Evolutionary conservation across 2,113 vertebrate genomes (phyloP).

Genomic region (Hemiprocne comata): DNA sequence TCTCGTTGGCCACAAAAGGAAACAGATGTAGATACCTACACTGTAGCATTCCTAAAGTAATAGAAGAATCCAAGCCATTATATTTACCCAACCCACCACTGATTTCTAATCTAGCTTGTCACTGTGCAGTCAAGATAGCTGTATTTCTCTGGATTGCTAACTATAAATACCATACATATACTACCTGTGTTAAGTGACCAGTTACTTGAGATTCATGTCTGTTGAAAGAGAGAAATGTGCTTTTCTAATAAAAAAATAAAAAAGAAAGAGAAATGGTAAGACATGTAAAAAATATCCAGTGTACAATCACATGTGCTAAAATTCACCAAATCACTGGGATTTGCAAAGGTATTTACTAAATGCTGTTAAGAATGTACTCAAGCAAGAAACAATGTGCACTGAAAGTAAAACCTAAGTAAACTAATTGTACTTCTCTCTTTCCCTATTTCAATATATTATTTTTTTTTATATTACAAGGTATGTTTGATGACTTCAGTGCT

Average conservation of each 20-base stretch:
- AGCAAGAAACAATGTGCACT: background rate
- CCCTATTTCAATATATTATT: background rate
- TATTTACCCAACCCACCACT: background rate
- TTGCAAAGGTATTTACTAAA: background rate
- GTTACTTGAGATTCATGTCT: background rate
- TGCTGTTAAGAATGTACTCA: background rate
- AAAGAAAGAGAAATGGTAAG: background rate
- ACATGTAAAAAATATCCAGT: background rate
- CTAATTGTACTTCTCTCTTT: background rate
- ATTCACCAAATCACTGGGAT: background rate
- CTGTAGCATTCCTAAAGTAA: background rate
- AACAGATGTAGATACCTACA: background rate
- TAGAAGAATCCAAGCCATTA: background rate
- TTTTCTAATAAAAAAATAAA: background rate
- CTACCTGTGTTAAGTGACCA: fast-evolving
- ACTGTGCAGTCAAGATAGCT: background rate
- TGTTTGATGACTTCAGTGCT: background rate
- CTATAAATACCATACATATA: background rate
- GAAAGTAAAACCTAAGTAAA: background rate
- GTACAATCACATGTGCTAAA: background rate
- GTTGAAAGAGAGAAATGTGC: background rate
- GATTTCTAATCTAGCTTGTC: background rate
- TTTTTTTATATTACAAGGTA: background rate
- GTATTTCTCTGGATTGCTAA: background rate
- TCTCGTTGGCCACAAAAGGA: background rate